Conservation (phyloP, 2,888 invertebrate species). For the Erannis defoliaria region DNA sequence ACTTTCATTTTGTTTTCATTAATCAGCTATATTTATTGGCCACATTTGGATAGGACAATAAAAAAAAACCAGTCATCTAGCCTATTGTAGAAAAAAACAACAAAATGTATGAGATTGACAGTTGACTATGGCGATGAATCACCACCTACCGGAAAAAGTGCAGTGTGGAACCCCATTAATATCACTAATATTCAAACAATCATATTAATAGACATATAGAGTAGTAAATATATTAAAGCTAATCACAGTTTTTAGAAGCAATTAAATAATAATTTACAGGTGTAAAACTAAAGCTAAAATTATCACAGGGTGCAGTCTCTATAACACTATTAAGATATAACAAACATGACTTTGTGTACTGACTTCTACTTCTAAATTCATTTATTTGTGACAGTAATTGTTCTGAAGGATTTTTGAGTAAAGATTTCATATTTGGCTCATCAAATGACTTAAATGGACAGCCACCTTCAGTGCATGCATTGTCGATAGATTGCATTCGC, state of each 20-base stretch:
- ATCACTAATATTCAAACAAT: background rate
- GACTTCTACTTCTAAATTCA: slow-evolving; percentile 58
- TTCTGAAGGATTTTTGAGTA: slow-evolving; percentile 61
- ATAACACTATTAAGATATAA: slow-evolving; percentile 55
- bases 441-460: slow-evolving; percentile 89
- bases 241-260: slow-evolving; percentile 43
- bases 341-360: slow-evolving; percentile 68
- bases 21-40: too few species aligned
- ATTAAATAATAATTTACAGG: slow-evolving; percentile 72
- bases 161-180: too few species aligned
- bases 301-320: slow-evolving; percentile 58
- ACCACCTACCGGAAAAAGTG: too few species aligned
- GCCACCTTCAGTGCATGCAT: slow-evolving; percentile 85
- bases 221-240: background rate
- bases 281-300: slow-evolving; percentile 69
- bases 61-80: too few species aligned
- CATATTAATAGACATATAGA: background rate
- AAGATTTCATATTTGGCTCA: slow-evolving; percentile 63
- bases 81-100: too few species aligned
- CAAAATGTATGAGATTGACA: too few species aligned
- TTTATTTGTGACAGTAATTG: slow-evolving; percentile 61
- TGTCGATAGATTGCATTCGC: slow-evolving; percentile 84
- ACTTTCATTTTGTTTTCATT: too few species aligned
- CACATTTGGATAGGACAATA: too few species aligned
- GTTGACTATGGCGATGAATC: too few species aligned